Base-by-base conservation (phyloP, 2,888 invertebrate genomes). In the Zygogramma bicolorata region DNA sequence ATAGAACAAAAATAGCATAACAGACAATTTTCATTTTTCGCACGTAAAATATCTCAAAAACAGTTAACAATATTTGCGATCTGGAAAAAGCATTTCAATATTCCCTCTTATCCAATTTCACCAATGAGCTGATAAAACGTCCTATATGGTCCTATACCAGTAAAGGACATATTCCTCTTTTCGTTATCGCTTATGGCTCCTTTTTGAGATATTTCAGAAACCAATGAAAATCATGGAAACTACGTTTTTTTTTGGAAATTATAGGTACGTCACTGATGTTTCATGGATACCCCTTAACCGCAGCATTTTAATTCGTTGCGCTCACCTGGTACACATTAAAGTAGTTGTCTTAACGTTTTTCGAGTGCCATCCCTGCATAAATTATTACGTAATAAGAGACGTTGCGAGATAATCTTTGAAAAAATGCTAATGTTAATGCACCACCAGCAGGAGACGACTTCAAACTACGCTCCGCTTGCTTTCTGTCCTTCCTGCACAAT, bases 301-400 rank as follows among this genome's bases (percentile, higher is more conserved):
- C 20, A 20, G 20, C 46, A 46, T 46, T 46, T 61, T 61, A 22
- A 38, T 61, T 38, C 22, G 38, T 61, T n/a, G 13, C 60, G 13
- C 15, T 13, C 61, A 40, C 61, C 61, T 61, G 40, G 38, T 10
- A n/a, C 25, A 6, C 40, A 61, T 61, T 61, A 38, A 40, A 61
- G 18, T 61, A 61, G 40, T 61, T 40, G n/a, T 20, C 38, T 22
- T 13, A 38, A 22, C 61, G 18, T 20, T 61, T 61, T 34, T 40
- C n/a, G 18, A 61, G 25, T 29, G 6, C 61, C 22, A 40, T 61
- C 38, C 38, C 61, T 61, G 38, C 13, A 61, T 61, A 22, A 59
- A 38, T 61, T 61, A 61, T 61, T 38, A 61, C 61, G 61, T 61
- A 38, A 61, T 61, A 38, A 34, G 40, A 29, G 29, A 7, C 34